Evolutionary conservation across 2,797 vertebrate species (phyloP), one percentile per base, ranked within the genome.

Genomic region (Urocyon cinereoargenteus): DNA sequence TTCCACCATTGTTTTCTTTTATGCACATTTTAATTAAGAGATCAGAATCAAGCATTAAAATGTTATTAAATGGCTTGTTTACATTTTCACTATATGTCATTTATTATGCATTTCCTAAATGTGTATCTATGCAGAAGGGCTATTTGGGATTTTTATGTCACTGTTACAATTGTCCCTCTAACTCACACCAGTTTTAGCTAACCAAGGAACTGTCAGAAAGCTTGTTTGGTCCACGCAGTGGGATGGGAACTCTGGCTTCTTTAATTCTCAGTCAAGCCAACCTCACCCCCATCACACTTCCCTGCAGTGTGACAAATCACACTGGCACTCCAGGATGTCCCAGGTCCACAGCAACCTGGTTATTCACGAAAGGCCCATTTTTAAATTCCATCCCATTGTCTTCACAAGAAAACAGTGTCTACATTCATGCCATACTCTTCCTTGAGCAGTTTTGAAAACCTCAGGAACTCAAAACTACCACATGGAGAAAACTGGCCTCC

Each of bases 1-100:
- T 98, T 97, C 82, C 90, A 81, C 85, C 95, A 97, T 96, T 98
- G 97, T 97, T 97, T 98, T 98, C 96, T 97, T 98, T 97, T 97
- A 97, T 95, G 96, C 95, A 98, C 96, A 97, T 98, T 97, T 98
- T 98, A 98, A 98, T 98, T 98, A 98, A 98, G 97, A 97, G 90
- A 97, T 98, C 96, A 97, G 97, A 98, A 97, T 96, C 94, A 97
- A 96, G 97, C 97, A 97, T 97, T 98, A 97, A 97, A 97, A 97
- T 96, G 97, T 94, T 98, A 98, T 98, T 97, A 98, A 98, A 95
- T 85, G 86, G 85, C 78, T 97, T 98, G 98, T 96, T 97, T 98
- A 97, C 96, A 98, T 97, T 96, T 97, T 96, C 45, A 55, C 96
- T 97, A 96, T 98, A 97, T 97, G 97, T 97, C 95, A 97, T 96